Percentiles rank a stretch among this genome's conserved stretches.
Evolutionary conservation across 2,113 vertebrate genomes (phyloP).

Genomic region (Rhineura floridana): DNA sequence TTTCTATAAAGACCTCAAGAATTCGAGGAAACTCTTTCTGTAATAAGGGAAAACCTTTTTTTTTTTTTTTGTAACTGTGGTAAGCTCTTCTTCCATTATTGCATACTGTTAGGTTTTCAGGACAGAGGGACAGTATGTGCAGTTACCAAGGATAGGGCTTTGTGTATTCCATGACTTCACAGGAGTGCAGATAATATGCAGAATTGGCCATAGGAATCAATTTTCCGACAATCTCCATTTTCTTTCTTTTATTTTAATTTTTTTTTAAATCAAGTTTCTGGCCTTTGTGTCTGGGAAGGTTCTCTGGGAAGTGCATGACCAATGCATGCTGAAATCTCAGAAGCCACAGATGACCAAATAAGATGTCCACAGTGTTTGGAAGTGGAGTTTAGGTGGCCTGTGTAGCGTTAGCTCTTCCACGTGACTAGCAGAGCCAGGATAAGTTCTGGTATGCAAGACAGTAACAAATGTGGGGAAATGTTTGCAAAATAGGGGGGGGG

Average conservation of each 20-base stretch:
- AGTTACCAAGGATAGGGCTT: background rate
- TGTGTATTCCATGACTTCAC: background rate
- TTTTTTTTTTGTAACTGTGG: background rate
- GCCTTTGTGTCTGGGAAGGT: background rate
- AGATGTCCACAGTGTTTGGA: background rate
- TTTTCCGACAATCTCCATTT: background rate
- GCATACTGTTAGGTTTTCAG: accelerated
- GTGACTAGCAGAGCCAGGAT: background rate
- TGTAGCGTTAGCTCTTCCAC: background rate
- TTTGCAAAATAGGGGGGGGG: background rate
- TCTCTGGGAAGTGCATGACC: background rate
- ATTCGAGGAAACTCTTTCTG: background rate
- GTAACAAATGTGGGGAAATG: background rate
- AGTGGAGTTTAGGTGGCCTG: background rate
- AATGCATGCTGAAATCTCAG: background rate
- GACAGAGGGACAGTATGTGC: accelerated
- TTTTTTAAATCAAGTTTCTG: background rate
- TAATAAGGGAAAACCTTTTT: background rate
- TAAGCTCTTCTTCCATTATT: background rate
- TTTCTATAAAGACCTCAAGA: background rate
- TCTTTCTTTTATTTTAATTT: background rate
- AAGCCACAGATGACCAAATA: background rate
- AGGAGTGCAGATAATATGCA: too few relatives aligned
- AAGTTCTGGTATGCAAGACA: background rate
- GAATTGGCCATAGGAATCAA: background rate